Evolutionary conservation across 1,140 invertebrate genomes (phyloP), one percentile per base, ranked within the genome.

Genomic region (Eufriesea mexicana): DNA sequence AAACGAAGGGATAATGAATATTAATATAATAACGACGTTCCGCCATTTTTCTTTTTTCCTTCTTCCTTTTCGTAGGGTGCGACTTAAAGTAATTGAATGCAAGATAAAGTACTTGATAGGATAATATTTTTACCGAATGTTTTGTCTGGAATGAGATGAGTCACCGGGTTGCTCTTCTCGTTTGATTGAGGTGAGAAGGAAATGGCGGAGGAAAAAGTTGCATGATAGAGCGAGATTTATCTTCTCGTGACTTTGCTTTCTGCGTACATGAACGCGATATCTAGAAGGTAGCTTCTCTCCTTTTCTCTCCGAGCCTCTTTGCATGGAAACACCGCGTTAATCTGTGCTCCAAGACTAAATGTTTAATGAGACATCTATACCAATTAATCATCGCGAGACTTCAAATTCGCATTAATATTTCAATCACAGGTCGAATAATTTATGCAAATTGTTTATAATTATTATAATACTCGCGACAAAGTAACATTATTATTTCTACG

Each of bases 181-280:
- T 68, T 42, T 68, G 45, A 68, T 68, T 68, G 35, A 68, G n/a
- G n/a, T 68, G 67, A 68, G 20, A 68, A 68, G 67, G 45, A 68
- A 47, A 45, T 66, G 20, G 2, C 16, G 5, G 6, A 12, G 20
- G 42, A 45, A 68, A 49, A 68, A 47, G 23, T 47, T 49, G 23
- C 18, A 68, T 47, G 67, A 68, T 14, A n/a, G 16, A 47, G 45
- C 45, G 67, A 49, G n/a, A 68, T 25, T 68, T 25, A 67, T 45
- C 66, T 45, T 45, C 42, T 23, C 67, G 9, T 68, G 67, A 68
- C 45, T n/a, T 68, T 68, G n/a, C 23, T 25, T 61, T 28, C n/a
- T 61, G 59, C 18, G 10, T 9, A 10, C 12, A 42, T n/a, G 25
- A n/a, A 68, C 14, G 67, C 28, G n/a, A 61, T 68, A 68, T 23